These are phyloP conservation scores for Zaprionus ghesquierei DNA, from an alignment of 1,140 invertebrate species.

Conservation along the genomic window DNA sequence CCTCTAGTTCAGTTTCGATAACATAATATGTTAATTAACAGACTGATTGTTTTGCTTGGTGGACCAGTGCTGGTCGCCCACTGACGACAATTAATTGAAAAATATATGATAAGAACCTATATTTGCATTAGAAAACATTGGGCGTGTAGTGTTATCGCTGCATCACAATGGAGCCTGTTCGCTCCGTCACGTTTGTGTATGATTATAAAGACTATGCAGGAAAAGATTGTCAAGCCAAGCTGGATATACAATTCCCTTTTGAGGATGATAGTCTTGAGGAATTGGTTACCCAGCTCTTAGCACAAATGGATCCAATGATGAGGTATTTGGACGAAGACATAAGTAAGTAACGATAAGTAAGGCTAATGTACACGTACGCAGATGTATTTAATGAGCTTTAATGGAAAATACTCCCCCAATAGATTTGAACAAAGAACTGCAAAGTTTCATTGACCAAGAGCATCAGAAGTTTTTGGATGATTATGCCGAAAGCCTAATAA, in stretches of 20 bases:
- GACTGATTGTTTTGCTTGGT: not conserved
- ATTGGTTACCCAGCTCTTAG: conserved; percentile 81
- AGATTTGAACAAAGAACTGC: conserved; percentile 74
- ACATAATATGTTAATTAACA: conserved; percentile 1
- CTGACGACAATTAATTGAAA: not conserved
- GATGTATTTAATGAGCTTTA: not conserved
- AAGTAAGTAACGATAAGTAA: conserved; percentile 59
- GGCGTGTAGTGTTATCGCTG: not conserved
- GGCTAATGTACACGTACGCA: not conserved
- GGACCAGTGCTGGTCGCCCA: too few species aligned
- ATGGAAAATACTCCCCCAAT: conserved; percentile 9
- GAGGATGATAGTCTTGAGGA: conserved; percentile 79
- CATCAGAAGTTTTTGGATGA: conserved; percentile 84
- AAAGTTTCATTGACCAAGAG: conserved; percentile 83
- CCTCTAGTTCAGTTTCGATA: not conserved
- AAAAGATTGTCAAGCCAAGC: conserved; percentile 36
- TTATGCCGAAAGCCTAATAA: conserved; percentile 83
- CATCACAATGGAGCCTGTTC: conserved; percentile 20
- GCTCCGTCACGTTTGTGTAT: conserved; percentile 58
- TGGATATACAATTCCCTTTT: conserved; percentile 76
- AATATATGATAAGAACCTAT: not conserved
- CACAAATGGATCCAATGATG: conserved; percentile 82
- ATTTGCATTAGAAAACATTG: not conserved
- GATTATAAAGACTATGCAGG: conserved; percentile 67
- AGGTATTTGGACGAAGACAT: conserved; percentile 82